Evolutionary conservation across 2,797 vertebrate genomes (phyloP).

Genomic region (Garrulus glandarius): DNA sequence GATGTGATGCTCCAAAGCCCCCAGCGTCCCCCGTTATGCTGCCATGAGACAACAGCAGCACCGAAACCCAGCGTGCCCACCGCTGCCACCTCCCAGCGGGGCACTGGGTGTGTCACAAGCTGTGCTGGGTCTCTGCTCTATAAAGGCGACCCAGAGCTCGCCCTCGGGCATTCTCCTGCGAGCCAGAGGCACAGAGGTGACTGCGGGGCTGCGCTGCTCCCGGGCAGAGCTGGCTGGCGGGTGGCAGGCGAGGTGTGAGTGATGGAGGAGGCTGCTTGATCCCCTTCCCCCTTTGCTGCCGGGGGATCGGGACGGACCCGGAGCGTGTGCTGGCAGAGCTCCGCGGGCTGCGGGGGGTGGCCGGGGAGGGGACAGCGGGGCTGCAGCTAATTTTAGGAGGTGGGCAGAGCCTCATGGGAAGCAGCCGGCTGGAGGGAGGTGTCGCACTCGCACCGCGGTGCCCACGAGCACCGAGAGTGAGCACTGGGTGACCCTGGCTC

Average conservation of each 20-base stretch:
- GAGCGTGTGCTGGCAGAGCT: background rate
- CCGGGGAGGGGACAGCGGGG: background rate
- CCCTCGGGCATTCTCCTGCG: accelerated
- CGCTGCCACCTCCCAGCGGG: background rate
- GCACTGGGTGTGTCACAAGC: background rate
- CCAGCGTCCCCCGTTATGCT: accelerated
- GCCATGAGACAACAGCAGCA: background rate
- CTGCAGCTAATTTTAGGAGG: slow-evolving; percentile 53
- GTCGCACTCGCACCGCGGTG: background rate
- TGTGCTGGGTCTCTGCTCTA: background rate
- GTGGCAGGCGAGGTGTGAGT: background rate
- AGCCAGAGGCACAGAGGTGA: background rate
- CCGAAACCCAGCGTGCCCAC: background rate
- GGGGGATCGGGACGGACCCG: background rate
- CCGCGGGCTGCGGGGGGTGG: background rate
- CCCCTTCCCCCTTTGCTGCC: background rate
- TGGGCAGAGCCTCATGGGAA: background rate
- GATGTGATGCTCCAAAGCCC: background rate
- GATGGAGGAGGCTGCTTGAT: background rate
- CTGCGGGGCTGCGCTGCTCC: background rate
- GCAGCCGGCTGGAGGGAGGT: background rate
- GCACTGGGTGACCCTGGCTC: accelerated
- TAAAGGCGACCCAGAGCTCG: background rate
- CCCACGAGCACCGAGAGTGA: background rate
- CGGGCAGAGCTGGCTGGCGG: background rate